Evolutionary conservation across 23 tunicate genomes (phyloP), one percentile per base, ranked within the genome.

Genomic region (Botrylloides violaceus): DNA sequence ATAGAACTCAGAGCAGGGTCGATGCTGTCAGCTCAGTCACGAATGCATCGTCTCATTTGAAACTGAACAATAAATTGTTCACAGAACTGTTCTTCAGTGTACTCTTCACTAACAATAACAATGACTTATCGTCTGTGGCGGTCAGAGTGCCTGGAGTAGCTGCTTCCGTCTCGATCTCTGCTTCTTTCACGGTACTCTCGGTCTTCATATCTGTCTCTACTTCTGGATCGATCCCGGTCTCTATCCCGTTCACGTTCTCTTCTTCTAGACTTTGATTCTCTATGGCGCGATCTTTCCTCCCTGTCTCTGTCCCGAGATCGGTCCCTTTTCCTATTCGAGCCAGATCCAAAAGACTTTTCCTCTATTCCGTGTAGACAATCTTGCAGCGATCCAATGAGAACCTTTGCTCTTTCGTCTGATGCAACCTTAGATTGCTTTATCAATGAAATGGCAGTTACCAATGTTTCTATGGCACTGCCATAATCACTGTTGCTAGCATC

Each of bases 361-460:
- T 93, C 98, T 0, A 93, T 86, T 58, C 98, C 98, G 49, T 93
- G 98, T 72, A 93, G 59, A 48, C 98, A 93, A 86, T 93, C 94
- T 35, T 86, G 88, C 55, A 93, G 79, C 22, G 98, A 93, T 3
- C 94, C 87, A 57, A 93, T 81, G 75, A 93, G 56, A 21, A 93
- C 98, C 68, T 86, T 93, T 4, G 98, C 84, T 36, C 98, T 70
- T 60, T 93, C 98, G 49, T 93, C 94, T 0, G 78, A 60, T 1
- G 88, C 94, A 29, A 93, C 91, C 60, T 93, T 92, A 18, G 92
- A 92, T 56, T 92, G 97, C 50, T 90, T 90, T 37, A 90, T 79
- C 68, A 90, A 61, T 33, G 97, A 90, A 36, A 90, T 83, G 20
- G 97, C 97, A 20, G 97, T 90, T 25, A 90, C 90, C 60, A 90